Base-by-base conservation (phyloP, 2,797 vertebrate species). In the Hyperoplus lanceolatus region DNA sequence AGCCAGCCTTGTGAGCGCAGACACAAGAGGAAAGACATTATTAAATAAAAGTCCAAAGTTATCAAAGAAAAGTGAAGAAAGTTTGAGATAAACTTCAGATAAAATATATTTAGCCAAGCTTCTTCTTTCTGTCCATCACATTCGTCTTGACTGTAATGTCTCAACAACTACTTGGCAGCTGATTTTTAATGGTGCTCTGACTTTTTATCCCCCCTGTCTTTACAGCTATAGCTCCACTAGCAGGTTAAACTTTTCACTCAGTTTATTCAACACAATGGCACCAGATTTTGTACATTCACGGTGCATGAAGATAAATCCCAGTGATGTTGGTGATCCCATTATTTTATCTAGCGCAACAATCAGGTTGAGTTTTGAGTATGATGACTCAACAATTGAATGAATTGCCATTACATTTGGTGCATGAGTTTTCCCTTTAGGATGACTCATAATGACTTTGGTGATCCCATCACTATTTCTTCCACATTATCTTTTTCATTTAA, bases 1-100 rank as follows among this genome's bases (percentile, higher is more conserved):
- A 95, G 48, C 96, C 96, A 2, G 96, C 96, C 96, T 29, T 97
- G 84, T 14, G 56, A 77, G 62, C 41, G 3, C 29, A 29, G 29
- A 29, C 29, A 89, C 64, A 71, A 36, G n/a, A 15, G 45, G 16
- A 60, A n/a, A 69, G 63, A 36, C 29, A 29, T 29, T 29, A 29
- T 29, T 29, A 29, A 29, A 29, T 29, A 29, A 29, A 29, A 29
- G 29, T 29, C 29, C 3, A 3, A 29, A 29, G 29, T 29, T 29
- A 3, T 29, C 29, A 29, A 29, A 29, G 29, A 29, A 29, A 29
- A 29, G 29, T 29, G 29, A 29, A 29, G 29, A 29, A 29, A 29
- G 29, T 29, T 29, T 29, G 3, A 29, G 29, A 29, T 29, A 29
- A 29, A 29, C 29, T 29, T 29, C 29, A 29, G 29, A 29, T 29